Evolutionary conservation across 2,888 invertebrate species (phyloP).

Genomic region (Apodemia zela): DNA sequence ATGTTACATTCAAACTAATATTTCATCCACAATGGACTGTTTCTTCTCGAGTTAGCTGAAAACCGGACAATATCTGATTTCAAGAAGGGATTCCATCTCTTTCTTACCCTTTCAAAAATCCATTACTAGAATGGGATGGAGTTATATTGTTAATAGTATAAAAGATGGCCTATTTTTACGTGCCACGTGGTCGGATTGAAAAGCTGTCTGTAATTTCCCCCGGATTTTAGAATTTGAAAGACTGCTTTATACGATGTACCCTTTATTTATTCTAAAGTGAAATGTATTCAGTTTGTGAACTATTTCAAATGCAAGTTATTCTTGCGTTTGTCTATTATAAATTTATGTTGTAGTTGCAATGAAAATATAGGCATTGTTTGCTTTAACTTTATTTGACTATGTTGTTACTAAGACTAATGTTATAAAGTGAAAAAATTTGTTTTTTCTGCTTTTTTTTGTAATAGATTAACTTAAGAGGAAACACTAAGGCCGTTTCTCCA

Average conservation of each 20-base stretch:
- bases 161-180: conserved; percentile 66
- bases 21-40: conserved; percentile 15
- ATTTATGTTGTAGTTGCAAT: not conserved
- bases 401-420: too few relatives aligned
- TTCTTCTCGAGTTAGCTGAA: conserved; percentile 23
- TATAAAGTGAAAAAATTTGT: too few relatives aligned
- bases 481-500: too few relatives aligned
- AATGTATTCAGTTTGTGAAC: conserved; percentile 8
- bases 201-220: conserved; percentile 44
- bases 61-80: conserved; percentile 31
- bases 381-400: too few relatives aligned
- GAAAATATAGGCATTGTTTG: conserved; percentile 8
- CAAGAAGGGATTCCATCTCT: conserved; percentile 31
- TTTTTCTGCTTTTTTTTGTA: too few relatives aligned
- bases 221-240: conserved; percentile 34
- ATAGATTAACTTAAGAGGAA: too few relatives aligned
- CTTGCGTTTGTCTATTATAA: not conserved
- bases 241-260: conserved; percentile 16
- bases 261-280: conserved; percentile 13
- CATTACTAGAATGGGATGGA: conserved; percentile 42
- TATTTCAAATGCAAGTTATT: conserved; percentile 8
- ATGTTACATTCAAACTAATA: conserved; percentile 8
- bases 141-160: conserved; percentile 52
- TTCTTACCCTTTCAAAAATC: conserved; percentile 29
- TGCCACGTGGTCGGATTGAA: conserved; percentile 59